These are phyloP conservation scores for Orthonyx spaldingii DNA, from an alignment of 2,113 vertebrate species.

Conservation along the genomic window DNA sequence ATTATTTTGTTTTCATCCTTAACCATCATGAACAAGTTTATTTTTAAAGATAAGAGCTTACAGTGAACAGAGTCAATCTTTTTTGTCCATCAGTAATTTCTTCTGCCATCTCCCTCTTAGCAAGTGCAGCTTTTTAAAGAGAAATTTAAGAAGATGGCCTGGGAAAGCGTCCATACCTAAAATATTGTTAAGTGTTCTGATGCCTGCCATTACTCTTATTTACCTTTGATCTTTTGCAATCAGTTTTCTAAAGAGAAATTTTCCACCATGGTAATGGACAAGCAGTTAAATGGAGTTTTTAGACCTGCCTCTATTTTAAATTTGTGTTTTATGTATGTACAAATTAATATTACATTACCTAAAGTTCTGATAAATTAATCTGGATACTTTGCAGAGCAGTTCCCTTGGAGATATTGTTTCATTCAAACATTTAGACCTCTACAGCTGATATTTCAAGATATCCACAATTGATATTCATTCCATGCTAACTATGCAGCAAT, in stretches of 20 bases:
- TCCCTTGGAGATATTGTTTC: background rate
- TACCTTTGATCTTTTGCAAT: background rate
- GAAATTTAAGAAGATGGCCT: background rate
- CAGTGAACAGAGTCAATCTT: background rate
- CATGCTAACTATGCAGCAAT: background rate
- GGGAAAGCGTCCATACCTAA: background rate
- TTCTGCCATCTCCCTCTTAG: background rate
- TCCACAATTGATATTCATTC: background rate
- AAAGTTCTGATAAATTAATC: background rate
- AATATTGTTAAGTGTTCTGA: background rate
- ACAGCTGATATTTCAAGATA: background rate
- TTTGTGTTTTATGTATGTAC: fast-evolving
- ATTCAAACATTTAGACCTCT: background rate
- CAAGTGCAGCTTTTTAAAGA: background rate
- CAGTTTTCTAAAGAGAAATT: background rate
- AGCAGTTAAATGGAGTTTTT: background rate
- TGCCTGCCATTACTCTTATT: background rate
- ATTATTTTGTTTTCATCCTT: background rate
- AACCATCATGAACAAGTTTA: background rate
- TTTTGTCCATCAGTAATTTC: background rate
- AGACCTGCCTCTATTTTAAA: background rate
- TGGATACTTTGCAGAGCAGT: background rate
- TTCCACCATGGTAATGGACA: background rate
- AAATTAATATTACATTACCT: background rate
- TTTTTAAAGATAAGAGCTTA: background rate